Conservation (phyloP, 2,888 invertebrate species). For the Leptopilina myrica region DNA sequence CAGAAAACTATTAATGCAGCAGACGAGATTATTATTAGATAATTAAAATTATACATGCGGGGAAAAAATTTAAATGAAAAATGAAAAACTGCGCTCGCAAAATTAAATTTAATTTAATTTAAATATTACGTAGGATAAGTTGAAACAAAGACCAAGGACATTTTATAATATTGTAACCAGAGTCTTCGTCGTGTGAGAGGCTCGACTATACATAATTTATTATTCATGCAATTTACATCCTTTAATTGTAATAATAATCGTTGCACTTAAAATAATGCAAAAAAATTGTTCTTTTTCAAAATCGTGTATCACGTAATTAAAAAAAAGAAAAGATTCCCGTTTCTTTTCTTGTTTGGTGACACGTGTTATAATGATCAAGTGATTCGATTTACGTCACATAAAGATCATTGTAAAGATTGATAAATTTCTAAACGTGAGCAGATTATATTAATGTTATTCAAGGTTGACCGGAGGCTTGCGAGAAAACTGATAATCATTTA, state of each 20-base stretch:
- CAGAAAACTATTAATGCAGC: too few species aligned
- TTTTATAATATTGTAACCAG: not conserved
- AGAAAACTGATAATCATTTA: conserved; percentile 5
- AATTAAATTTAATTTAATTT: conserved; percentile 52
- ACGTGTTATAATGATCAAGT: conserved; percentile 30
- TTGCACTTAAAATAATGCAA: not conserved
- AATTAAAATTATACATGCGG: too few species aligned
- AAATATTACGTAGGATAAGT: conserved; percentile 43
- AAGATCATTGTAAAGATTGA: conserved; percentile 32
- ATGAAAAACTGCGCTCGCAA: conserved; percentile 43
- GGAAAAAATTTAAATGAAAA: not conserved
- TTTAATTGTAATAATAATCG: conserved; percentile 3
- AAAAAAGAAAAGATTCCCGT: conserved; percentile 19
- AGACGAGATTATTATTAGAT: too few species aligned
- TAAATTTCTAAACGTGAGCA: conserved; percentile 31
- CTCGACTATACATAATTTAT: conserved; percentile 38
- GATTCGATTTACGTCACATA: conserved; percentile 23
- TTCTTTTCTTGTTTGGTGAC: conserved; percentile 13
- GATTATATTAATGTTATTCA: conserved; percentile 36
- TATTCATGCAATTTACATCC: not conserved
- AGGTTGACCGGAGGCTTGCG: conserved; percentile 17
- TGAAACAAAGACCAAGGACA: conserved; percentile 46
- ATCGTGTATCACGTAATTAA: not conserved
- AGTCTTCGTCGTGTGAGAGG: conserved; percentile 36
- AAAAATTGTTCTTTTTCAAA: not conserved